Percentiles rank a stretch among this genome's conserved stretches.
Conservation (phyloP, 2,113 vertebrate genomes). For the Porphyrio hochstetteri region DNA sequence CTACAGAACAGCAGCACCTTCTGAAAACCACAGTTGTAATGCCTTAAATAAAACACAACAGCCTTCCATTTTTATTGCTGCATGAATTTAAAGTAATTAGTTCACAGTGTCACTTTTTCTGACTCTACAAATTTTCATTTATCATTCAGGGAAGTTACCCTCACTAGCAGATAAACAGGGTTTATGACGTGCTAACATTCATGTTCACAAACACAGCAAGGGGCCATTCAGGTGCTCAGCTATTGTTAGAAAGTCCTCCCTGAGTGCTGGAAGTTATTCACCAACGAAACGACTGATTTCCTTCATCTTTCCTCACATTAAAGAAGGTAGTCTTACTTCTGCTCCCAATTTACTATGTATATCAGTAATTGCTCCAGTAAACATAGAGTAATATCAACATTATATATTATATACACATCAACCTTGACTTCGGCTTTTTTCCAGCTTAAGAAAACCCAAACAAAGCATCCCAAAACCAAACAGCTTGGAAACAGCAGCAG, state of each 20-base stretch:
- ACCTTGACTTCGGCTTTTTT: not conserved
- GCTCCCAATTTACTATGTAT: not conserved
- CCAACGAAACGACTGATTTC: not conserved
- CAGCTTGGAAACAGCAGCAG: not conserved
- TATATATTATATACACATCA: not conserved
- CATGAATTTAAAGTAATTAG: conserved; percentile 1
- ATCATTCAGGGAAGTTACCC: not conserved
- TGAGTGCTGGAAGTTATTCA: not conserved
- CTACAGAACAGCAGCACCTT: not conserved
- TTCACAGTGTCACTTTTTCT: not conserved
- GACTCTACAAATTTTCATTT: not conserved
- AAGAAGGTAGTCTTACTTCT: not conserved
- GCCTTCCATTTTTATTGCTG: not conserved
- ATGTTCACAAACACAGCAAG: not conserved
- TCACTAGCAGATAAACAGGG: not conserved
- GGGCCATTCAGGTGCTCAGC: not conserved
- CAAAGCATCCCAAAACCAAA: not conserved
- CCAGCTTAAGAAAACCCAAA: not conserved
- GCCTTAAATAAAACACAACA: not conserved
- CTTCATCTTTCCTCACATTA: not conserved
- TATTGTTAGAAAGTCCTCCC: not conserved
- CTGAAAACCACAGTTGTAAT: not conserved
- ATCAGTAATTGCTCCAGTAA: not conserved
- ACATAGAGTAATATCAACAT: not conserved
- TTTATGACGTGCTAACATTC: not conserved